Conservation (phyloP, 2,797 vertebrate genomes). For the Sorex maritimensis region DNA sequence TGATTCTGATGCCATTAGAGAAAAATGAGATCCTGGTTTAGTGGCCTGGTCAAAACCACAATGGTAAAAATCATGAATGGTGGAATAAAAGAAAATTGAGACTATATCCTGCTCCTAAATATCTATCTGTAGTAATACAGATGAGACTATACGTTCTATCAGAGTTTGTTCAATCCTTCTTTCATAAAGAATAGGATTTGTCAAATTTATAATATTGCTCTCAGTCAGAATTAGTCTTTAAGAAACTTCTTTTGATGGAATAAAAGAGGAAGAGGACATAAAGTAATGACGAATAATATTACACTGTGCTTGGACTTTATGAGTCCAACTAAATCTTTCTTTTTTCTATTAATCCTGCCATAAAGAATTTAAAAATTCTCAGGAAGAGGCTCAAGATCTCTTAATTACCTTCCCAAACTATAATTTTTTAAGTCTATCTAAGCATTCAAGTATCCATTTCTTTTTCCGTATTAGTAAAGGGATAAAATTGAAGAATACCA, state of each 20-base stretch:
- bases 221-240: conserved; percentile 22
- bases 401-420: conserved; percentile 46
- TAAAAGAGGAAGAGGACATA: neutral
- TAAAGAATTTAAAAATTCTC: conserved; percentile 40
- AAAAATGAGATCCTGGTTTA: conserved; percentile 39
- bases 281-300: neutral
- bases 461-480: neutral
- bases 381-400: conserved; percentile 57
- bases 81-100: neutral
- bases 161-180: neutral
- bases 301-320: neutral
- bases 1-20: neutral
- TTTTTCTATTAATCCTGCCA: conserved; percentile 16
- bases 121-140: neutral
- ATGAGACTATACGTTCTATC: neutral
- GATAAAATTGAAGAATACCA: neutral
- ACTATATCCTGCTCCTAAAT: neutral
- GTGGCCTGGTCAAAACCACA: conserved; percentile 17
- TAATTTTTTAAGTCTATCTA: neutral
- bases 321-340: conserved; percentile 4
- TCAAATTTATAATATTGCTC: conserved; percentile 56
- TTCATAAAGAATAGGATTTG: conserved; percentile 24
- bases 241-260: conserved; percentile 35
- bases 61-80: neutral
- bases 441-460: conserved; percentile 35